Evolutionary conservation across 92 coral and sea anemone genomes (phyloP), one percentile per base, ranked within the genome.

Genomic region (Phenganax stokvisi): DNA sequence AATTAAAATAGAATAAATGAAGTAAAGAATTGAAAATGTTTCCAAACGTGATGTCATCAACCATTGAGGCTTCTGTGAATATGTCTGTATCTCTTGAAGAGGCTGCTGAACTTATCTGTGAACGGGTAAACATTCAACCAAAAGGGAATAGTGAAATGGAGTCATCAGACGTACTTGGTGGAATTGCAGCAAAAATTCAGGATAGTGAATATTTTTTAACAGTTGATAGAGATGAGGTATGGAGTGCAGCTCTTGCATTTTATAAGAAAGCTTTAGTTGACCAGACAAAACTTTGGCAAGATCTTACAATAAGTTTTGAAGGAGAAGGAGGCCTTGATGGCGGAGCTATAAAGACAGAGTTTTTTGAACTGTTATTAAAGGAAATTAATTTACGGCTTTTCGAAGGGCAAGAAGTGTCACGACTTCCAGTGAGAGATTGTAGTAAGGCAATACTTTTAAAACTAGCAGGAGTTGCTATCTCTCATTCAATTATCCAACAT

Each of bases 271-370:
- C 74, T 71, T 53, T 87, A 44, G 31, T 62, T 68, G 65, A 83
- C 82, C n/a, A 63, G 16, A 58, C 71, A 69, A 84, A 74, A 65
- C 65, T 87, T 12, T 79, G 87, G 87, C 66, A 80, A 30, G 77
- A 61, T 75, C 87, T 84, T 74, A 72, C 72, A 51, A 80, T 87
- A 54, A 80, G 53, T 77, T 87, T 87, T 53, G 75, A 84, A 57
- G 83, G 72, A 54, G 87, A 87, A 80, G 85, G 84, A 73, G 90
- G 90, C 54, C 83, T 87, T 62, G 90, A 84, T 84, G 87, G 58
- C 13, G 83, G 87, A 57, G 87, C 80, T 0, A 81, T 87, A 27
- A 79, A 63, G 64, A 67, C 75, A 17, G 90, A 84, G 53, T 87
- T 80, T 75, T 87, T 84, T 75, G 85, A 87, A 81, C 68, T 87